Base-by-base conservation (phyloP, 1,140 invertebrate species). In the Musca vetustissima region DNA sequence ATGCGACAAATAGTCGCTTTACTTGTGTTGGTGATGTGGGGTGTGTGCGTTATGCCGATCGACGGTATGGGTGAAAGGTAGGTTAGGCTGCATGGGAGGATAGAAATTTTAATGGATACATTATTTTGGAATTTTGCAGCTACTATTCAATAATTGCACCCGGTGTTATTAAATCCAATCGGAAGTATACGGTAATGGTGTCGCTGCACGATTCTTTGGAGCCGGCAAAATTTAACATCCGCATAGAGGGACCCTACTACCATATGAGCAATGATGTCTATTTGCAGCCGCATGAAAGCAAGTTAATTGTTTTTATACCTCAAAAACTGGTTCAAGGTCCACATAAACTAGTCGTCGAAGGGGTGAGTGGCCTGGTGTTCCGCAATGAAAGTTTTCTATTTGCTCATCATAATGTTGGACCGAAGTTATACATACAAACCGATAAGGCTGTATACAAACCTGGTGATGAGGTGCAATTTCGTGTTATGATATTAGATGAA, bases 371-470 rank as follows among this genome's bases (percentile, higher is more conserved):
- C 15, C 24, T 28, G 1, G 14, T 4, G 0, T 55, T 55, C 14
- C 22, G 24, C 11, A 55, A 55, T 1, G 22, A 55, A 55, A 55
- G 53, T 15, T 2, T 2, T 52, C 9, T 52, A 55, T 81, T 87
- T 2, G 19, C 14, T 55, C 0, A 25, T 1, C 11, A 21, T 8
- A 24, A 25, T 15, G 19, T 3, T 24, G 53, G 53, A 15, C 53
- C 53, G 24, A 55, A 55, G 24, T 24, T 55, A 22, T 55, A 25
- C 53, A 55, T 55, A 55, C 53, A 55, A 49, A 49, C 95, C 0
- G 96, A 98, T 84, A 94, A 96, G 83, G 89, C 93, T 1, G 91
- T 97, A 68, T 98, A 98, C 81, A 94, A 97, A 79, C 95, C 95
- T 1, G 89, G 91, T 13, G 89, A 93, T 75, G 88, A 88, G 70